Evolutionary conservation across 2,797 vertebrate genomes (phyloP), one percentile per base, ranked within the genome.

Genomic region (Hirundo rustica): DNA sequence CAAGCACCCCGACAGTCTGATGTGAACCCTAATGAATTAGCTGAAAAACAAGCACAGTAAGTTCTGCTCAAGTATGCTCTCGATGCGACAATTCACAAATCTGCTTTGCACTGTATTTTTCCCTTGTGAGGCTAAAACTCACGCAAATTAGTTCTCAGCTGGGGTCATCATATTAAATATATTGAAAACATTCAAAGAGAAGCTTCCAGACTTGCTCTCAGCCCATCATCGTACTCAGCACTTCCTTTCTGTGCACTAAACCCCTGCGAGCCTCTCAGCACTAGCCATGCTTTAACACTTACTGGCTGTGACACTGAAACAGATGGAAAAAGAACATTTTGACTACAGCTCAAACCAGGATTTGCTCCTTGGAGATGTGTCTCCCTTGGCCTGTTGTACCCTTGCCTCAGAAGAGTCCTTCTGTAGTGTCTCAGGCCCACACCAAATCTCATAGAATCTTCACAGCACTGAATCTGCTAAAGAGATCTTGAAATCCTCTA

Each of bases 11-110:
- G 93, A 88, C 34, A 83, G 48, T 44, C 70, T 64, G 72, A 91
- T 22, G 10, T 72, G 60, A 93, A 47, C 38, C 38, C 67, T 42
- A 87, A 94, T 85, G 95, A 96, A 96, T 91, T 82, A 80, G 55
- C 68, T 93, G 93, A 94, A 55, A 95, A 89, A 94, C 40, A 50
- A 93, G 67, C 89, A 91, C 65, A 85, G 11, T 89, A 94, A 90
- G 66, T 95, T 96, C 77, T 87, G 42, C 65, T 91, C 71, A 91
- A 94, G 58, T 75, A 32, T 55, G n/a, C 4, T 68, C 58, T 90
- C 75, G 40, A 67, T 73, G 40, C 9, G 4, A 54, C 74, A 90
- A 38, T 58, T 92, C 83, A 54, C 65, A 72, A 92, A 85, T 57
- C 53, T 79, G 50, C 53, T 91, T 94, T 88, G 65, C n/a, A 47